Evolutionary conservation across 2,113 vertebrate species (phyloP), one percentile per base, ranked within the genome.

Genomic region (Nymphicus hollandicus): DNA sequence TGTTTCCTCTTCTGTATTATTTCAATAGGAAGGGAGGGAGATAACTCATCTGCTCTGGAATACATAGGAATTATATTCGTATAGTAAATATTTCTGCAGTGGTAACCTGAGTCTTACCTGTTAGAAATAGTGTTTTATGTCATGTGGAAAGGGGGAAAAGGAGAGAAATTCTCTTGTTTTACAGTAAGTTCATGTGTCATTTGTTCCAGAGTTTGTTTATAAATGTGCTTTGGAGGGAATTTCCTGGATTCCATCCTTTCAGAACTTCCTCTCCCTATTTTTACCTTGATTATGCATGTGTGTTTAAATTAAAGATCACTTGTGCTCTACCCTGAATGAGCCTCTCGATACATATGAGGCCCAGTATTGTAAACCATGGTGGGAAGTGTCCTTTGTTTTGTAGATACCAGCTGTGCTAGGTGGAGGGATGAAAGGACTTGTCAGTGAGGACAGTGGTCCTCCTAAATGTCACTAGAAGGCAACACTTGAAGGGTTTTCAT

Each of bases 151-250:
- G 56, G 60, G 53, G 15, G 50, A 81, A 43, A 87, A 6, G 31
- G 72, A 55, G 55, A 56, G 55, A 96, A 64, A 72, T 72, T 89
- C 74, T 93, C 76, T 92, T 8, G 55, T 92, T 93, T 91, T 64
- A 44, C 37, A 24, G 14, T 31, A 91, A 12, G 28, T 43, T 70
- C 24, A 13, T 65, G 35, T 88, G 43, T 69, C 68, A 71, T 81
- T 93, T 95, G 81, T 92, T 92, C 95, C 63, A 35, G 88, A 71
- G 39, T 89, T 86, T 96, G 93, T 97, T 95, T 96, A 97, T 80
- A 91, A 68, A 52, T 41, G 52, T 76, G 44, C 84, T 79, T 74
- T 80, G 81, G 76, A 88, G 69, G 86, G 60, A 74, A 58, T 94
- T 96, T 96, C 93, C 93, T 97, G 89, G 58, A 73, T 74, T 78